These are phyloP conservation scores for Picathartes gymnocephalus DNA, from an alignment of 2,113 vertebrate genomes.

Conservation along the genomic window DNA sequence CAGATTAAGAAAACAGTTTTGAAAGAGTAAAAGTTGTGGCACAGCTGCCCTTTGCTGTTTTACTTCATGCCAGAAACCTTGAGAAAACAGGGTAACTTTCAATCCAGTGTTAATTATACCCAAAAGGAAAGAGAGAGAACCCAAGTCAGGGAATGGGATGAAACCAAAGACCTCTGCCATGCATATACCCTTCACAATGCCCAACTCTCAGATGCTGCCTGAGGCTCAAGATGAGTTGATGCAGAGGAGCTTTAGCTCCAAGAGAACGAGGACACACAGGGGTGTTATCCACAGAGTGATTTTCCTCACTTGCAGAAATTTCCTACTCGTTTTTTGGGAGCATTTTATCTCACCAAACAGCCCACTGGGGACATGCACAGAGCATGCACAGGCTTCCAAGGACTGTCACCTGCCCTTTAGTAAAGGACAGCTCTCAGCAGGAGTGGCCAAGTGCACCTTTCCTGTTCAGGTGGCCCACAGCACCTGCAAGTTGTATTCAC, in stretches of 20 bases:
- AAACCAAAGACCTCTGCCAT: background rate
- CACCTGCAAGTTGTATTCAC: too few species aligned
- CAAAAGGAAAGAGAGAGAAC: background rate
- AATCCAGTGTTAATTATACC: background rate
- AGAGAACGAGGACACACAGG: background rate
- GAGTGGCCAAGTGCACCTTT: background rate
- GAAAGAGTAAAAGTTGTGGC: background rate
- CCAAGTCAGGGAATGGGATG: background rate
- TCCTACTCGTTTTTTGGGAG: background rate
- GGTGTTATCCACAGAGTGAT: background rate
- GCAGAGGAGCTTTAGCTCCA: background rate
- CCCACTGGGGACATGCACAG: background rate
- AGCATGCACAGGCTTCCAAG: background rate
- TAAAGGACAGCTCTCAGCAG: background rate
- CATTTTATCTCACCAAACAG: background rate
- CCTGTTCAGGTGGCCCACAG: background rate
- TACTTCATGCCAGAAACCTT: background rate
- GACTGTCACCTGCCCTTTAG: background rate
- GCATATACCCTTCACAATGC: background rate
- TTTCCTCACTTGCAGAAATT: background rate
- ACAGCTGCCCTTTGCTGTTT: background rate
- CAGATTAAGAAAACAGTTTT: background rate
- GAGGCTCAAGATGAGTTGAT: background rate
- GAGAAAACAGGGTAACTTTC: background rate
- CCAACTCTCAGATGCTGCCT: fast-evolving